phyloP scores from a whole-genome alignment of 1,140 invertebrate genomes.

The Periplaneta americana region DNA sequence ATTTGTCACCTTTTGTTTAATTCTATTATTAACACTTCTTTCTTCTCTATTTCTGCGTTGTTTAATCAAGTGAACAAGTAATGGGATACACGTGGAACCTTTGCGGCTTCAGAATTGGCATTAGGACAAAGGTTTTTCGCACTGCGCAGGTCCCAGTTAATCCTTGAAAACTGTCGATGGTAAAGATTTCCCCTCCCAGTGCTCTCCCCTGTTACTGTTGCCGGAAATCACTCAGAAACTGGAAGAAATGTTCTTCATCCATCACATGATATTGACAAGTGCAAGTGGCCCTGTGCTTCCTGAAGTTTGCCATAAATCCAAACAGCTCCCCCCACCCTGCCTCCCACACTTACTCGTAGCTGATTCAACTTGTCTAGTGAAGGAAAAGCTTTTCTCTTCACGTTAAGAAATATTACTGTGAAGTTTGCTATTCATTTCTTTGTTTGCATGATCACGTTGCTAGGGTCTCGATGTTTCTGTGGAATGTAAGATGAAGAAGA shows the following conservation, averaged over 20 bases:
- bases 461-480: too few relatives aligned
- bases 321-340: neutral
- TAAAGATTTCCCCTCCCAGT: neutral
- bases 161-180: too few relatives aligned
- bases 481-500: too few relatives aligned
- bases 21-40: too few relatives aligned
- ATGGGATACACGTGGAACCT: too few relatives aligned
- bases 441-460: neutral
- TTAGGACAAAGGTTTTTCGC: too few relatives aligned
- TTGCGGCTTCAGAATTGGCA: too few relatives aligned
- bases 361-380: neutral
- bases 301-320: neutral
- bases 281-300: neutral
- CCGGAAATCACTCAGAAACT: neutral
- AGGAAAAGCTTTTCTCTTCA: neutral
- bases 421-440: neutral
- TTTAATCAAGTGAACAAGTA: too few relatives aligned
- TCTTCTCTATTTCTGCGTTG: too few relatives aligned
- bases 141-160: too few relatives aligned
- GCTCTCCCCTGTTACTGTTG: neutral
- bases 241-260: neutral
- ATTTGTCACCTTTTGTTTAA: too few relatives aligned
- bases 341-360: neutral
- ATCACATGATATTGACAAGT: neutral
- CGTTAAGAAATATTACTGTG: neutral